Percentiles rank a stretch among this genome's conserved stretches.
phyloP scores from a whole-genome alignment of 1,140 invertebrate genomes.

The Caenorhabditis latens region DNA sequence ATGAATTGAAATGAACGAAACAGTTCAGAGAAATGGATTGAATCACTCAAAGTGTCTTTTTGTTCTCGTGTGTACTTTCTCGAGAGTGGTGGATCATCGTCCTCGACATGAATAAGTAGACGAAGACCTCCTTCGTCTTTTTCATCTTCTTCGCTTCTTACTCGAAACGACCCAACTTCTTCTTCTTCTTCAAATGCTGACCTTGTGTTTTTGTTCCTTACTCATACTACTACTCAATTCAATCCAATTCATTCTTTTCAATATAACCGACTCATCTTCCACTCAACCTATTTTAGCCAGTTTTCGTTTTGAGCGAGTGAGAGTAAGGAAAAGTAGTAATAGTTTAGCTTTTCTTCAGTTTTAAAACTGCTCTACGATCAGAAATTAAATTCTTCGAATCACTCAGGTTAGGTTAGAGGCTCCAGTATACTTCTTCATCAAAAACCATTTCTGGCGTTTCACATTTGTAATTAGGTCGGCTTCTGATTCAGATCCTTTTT shows the following conservation, averaged over 20 bases:
- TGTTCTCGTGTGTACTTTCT: conserved; percentile 23
- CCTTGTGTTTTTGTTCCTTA: conserved; percentile 24
- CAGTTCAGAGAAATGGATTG: no score
- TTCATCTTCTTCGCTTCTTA: conserved; percentile 24
- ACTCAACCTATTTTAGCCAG: conserved; percentile 51
- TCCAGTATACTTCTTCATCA: no score
- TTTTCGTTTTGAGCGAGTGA: neutral
- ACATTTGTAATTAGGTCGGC: no score
- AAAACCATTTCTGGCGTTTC: no score
- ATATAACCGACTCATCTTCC: conserved; percentile 6
- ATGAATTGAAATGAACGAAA: no score
- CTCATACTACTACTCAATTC: neutral
- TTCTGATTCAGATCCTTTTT: no score
- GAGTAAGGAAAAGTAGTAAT: neutral
- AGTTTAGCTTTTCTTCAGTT: neutral
- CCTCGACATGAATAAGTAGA: conserved; percentile 52
- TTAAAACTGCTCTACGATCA: neutral
- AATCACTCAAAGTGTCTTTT: no score
- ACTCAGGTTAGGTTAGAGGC: no score
- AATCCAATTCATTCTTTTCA: neutral
- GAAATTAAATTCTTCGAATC: neutral
- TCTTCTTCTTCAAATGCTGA: conserved; percentile 9
- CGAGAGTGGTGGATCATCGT: conserved; percentile 35
- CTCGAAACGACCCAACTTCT: neutral
- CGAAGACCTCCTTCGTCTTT: neutral